Evolutionary conservation across 2,797 vertebrate genomes (phyloP).

Genomic region (Eulemur coronatus): DNA sequence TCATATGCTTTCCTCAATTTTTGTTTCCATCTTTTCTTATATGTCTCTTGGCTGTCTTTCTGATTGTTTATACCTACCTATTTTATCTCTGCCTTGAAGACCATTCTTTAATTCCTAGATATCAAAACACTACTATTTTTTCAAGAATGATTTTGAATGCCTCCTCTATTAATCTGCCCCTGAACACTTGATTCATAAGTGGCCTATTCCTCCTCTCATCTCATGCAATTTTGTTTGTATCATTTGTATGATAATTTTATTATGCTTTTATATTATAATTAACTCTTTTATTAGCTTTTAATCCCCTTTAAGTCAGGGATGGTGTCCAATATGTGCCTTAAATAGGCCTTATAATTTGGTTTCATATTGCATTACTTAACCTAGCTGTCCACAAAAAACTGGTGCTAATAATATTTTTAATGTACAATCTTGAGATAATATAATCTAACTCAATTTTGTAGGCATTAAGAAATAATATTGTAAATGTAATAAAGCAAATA

Average conservation of each 20-base stretch:
- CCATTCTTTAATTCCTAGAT: neutral
- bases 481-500: constrained; percentile 4
- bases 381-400: neutral
- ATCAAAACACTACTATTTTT: neutral
- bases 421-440: neutral
- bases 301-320: neutral
- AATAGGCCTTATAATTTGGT: neutral
- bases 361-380: neutral
- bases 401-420: constrained; percentile 15
- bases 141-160: neutral
- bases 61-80: neutral
- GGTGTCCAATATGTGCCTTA: neutral
- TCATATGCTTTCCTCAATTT: neutral
- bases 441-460: neutral
- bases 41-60: neutral
- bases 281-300: constrained; percentile 26
- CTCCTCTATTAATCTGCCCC: neutral
- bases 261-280: neutral
- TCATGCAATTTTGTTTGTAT: neutral
- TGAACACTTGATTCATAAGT: neutral
- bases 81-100: neutral
- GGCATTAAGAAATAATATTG: neutral
- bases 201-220: neutral
- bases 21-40: neutral
- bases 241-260: constrained; percentile 11